A percentile compares a stretch with the other conserved stretches of the same genome.
Evolutionary conservation across 2,113 vertebrate genomes (phyloP).

Genomic region (Ginglymostoma cirratum): DNA sequence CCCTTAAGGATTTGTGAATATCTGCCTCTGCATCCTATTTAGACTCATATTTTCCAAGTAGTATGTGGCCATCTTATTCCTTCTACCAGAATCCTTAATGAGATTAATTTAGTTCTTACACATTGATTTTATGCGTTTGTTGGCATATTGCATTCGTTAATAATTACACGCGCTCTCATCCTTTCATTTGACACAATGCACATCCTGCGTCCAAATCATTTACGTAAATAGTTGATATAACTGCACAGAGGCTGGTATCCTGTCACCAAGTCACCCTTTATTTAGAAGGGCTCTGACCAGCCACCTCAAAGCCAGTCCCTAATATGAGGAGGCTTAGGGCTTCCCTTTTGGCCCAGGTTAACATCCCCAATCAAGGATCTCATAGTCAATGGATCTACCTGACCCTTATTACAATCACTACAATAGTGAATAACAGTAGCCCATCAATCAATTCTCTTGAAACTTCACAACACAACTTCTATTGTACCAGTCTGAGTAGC

Average conservation of each 20-base stretch:
- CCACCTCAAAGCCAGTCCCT: too few relatives aligned
- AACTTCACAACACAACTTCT: background rate
- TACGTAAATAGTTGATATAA: background rate
- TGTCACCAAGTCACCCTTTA: too few relatives aligned
- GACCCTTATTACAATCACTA: too few relatives aligned
- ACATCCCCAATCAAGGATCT: too few relatives aligned
- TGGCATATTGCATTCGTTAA: background rate
- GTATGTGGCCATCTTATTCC: background rate
- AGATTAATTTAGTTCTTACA: background rate
- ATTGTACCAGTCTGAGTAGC: background rate
- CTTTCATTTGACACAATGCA: background rate
- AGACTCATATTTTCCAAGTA: background rate
- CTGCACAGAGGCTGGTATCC: too few relatives aligned
- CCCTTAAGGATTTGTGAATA: background rate
- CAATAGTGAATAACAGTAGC: background rate
- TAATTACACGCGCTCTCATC: background rate
- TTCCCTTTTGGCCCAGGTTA: too few relatives aligned
- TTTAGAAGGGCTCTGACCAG: too few relatives aligned
- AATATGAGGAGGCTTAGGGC: too few relatives aligned
- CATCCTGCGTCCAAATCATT: background rate
- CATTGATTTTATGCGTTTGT: background rate
- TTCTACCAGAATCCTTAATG: background rate
- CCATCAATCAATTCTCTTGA: background rate
- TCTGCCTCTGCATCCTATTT: background rate
- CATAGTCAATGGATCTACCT: too few relatives aligned